These are phyloP conservation scores for Luperina nickerlii DNA, from an alignment of 2,888 invertebrate species.

Conservation along the genomic window DNA sequence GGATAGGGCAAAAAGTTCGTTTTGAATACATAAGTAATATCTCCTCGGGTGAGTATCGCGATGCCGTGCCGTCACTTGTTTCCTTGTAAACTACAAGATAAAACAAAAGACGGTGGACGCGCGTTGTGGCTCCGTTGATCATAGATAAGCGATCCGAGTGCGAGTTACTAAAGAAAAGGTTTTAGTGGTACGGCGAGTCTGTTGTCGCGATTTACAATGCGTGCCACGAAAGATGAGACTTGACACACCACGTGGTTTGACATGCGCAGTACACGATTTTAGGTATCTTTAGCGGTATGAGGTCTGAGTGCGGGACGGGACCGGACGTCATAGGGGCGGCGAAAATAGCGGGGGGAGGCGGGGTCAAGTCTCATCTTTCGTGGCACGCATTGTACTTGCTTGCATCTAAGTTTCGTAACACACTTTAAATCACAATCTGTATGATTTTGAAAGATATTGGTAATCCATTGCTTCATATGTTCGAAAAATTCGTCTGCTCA, in stretches of 20 bases:
- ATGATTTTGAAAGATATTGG: too few relatives aligned
- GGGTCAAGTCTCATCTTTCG: too few relatives aligned
- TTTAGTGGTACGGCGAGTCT: neutral
- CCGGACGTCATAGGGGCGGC: too few relatives aligned
- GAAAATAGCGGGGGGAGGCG: too few relatives aligned
- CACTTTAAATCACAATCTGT: neutral
- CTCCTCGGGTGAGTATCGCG: neutral
- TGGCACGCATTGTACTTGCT: too few relatives aligned
- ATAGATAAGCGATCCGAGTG: neutral
- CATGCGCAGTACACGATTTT: too few relatives aligned
- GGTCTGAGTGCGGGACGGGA: too few relatives aligned
- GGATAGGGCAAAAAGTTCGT: slow-evolving; percentile 7
- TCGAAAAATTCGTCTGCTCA: too few relatives aligned
- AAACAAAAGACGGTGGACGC: slow-evolving; percentile 22
- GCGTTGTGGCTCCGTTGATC: neutral
- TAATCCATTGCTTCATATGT: too few relatives aligned
- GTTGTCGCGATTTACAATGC: neutral
- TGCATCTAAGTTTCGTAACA: neutral
- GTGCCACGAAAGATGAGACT: too few relatives aligned
- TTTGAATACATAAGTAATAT: slow-evolving; percentile 31
- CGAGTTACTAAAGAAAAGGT: neutral
- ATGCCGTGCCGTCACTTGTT: slow-evolving; percentile 29
- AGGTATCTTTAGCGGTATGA: too few relatives aligned
- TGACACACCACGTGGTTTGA: too few relatives aligned
- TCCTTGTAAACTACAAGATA: slow-evolving; percentile 6